Evolutionary conservation across 2,888 invertebrate genomes (phyloP), one percentile per base, ranked within the genome.

Genomic region (Morpho achilles): DNA sequence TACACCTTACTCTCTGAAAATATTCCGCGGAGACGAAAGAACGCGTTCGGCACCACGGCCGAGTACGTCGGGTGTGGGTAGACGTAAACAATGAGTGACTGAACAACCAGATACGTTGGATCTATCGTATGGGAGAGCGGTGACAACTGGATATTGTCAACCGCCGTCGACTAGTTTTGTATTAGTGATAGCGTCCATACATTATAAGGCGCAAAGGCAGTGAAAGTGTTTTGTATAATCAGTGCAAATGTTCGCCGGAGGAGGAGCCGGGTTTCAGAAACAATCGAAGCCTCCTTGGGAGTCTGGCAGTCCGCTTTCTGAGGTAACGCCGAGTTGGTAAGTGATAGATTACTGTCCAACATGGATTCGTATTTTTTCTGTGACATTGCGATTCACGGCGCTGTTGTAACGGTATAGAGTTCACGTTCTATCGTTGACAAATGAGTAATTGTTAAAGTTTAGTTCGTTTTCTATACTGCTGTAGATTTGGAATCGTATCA

Each of bases 221-320:
- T 32, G 32, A 47, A 22, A 50, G 16, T 41, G 40, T 4, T 50
- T n/a, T 10, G 7, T 41, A 3, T 55, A 39, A 74, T 47, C 10
- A 7, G 41, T 10, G n/a, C 53, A 43, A 66, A 88, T 88, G 88
- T 87, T 88, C 62, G 87, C 87, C 67, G 87, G 87, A 3, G 87
- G 87, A 7, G 87, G 87, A 39, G 87, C 87, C 8, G 87, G 87
- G 7, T 87, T 87, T 62, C 87, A 87, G 63, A 87, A 86, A 70
- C 84, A 84, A 69, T 84, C 85, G 3, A 87, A 87, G 62, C 87
- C 87, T 47, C 87, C 87, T 16, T 87, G 87, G 87, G 87, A 87
- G 69, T 79, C 69, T 61, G 64, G 73, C 48, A 78, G 69, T 61
- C 59, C 71, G 0, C 73, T 71, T 59, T 66, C 77, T 2, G 84